Evolutionary conservation across 2,797 vertebrate species (phyloP), one percentile per base, ranked within the genome.

Genomic region (Pristis pectinata): DNA sequence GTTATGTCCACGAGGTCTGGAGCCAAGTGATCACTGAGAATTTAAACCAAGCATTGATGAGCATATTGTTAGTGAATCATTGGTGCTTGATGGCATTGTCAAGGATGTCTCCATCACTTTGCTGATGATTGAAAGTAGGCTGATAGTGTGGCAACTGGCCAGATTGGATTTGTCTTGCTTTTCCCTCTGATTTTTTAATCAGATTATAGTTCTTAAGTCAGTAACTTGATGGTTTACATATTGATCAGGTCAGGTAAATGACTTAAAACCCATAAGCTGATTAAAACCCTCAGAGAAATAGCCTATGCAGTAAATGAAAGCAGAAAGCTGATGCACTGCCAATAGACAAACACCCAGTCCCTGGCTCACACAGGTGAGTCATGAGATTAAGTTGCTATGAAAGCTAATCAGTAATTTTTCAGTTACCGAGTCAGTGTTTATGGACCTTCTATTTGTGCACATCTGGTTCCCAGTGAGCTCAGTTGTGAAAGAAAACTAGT

Each of bases 191-290:
- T 91, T 91, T n/a, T 85, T 91, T 91, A 91, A 91, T 91, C n/a
- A 64, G 34, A 59, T 91, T 64, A 64, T 64, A 22, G 59, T 7
- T 64, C 61, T 37, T 64, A 64, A 22, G 19, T 56, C 24, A 91
- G 91, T 91, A 37, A 24, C 30, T 30, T 89, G 34, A 89, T 64
- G 34, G 34, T 37, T 59, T 89, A 61, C 34, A 89, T 17, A 89
- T 89, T 89, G 85, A 89, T 61, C 61, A n/a, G n/a, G n/a, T 41
- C n/a, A 37, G 19, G 34, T 91, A 91, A 91, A 91, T 91, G 15
- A 37, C 19, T 37, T 91, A 64, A 91, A 91, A 64, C n/a, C 87
- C 44, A 64, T 64, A 64, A 91, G 34, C 34, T 37, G 34, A 91
- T 91, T 91, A 64, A 91, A 91, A 89, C 34, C 7, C 53, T 0